Percentiles rank a stretch among this genome's conserved stretches.
phyloP scores from a whole-genome alignment of 2,113 vertebrate genomes.

The Toxotes jaculatrix region DNA sequence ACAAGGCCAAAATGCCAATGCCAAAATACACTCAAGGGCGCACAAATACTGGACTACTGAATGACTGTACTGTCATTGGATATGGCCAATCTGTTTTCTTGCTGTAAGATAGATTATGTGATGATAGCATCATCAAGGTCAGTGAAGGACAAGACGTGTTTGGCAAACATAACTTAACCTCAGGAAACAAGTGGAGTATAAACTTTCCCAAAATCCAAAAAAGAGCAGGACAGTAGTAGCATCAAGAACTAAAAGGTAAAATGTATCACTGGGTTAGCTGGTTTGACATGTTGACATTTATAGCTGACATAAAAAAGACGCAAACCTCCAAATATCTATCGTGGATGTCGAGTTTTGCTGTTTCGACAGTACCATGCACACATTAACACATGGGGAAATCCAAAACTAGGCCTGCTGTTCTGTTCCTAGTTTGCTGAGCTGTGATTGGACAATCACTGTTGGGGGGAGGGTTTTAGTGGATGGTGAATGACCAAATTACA shows the following conservation, averaged over 20 bases:
- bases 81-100: background rate
- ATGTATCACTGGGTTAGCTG: background rate
- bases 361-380: too few species aligned
- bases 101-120: constrained; percentile 1
- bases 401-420: background rate
- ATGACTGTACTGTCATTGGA: background rate
- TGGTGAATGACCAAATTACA: background rate
- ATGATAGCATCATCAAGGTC: background rate
- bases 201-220: background rate
- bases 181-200: background rate
- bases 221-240: background rate
- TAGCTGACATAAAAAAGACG: background rate
- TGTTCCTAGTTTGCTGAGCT: background rate
- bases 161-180: background rate
- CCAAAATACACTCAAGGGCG: constrained; percentile 1
- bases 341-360: too few species aligned
- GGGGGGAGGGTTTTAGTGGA: background rate
- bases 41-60: background rate
- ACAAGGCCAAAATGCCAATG: constrained; percentile 31
- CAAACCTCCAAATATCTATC: too few species aligned
- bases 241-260: too few species aligned
- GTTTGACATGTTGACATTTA: background rate
- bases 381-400: too few species aligned
- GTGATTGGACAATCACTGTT: background rate
- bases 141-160: background rate